Conservation (phyloP, 2,797 vertebrate genomes). For the Sternotherus odoratus region DNA sequence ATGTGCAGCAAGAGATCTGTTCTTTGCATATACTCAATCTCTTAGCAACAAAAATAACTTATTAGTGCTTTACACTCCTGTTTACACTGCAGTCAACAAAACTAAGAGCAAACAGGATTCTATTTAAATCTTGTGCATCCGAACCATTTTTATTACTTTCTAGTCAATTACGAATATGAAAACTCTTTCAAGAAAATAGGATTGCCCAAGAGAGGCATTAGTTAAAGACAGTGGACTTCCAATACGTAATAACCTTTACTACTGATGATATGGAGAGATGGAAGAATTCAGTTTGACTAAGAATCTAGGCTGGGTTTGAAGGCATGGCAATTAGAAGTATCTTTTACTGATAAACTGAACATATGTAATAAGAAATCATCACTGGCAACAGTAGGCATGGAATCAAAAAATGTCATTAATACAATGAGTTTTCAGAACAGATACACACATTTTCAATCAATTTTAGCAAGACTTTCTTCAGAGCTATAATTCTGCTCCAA, state of each 20-base stretch:
- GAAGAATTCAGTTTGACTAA: background rate
- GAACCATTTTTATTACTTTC: background rate
- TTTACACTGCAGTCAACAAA: background rate
- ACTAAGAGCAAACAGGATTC: background rate
- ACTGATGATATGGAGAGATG: background rate
- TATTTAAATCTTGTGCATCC: background rate
- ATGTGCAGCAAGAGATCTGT: background rate
- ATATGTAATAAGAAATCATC: background rate
- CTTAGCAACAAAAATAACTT: background rate
- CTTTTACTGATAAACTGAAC: background rate
- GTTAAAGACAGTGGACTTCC: background rate
- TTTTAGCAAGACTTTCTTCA: background rate
- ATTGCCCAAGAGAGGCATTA: background rate
- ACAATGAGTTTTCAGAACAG: background rate
- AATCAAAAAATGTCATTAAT: background rate
- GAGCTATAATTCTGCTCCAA: background rate
- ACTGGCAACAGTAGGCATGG: background rate
- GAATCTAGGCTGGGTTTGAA: background rate
- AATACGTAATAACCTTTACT: background rate
- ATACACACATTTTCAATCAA: background rate
- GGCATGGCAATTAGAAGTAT: background rate
- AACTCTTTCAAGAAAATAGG: background rate
- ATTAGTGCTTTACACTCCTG: background rate
- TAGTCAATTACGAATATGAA: background rate
- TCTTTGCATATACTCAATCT: background rate